A percentile compares a stretch with the other conserved stretches of the same genome.
Evolutionary conservation across 2,113 vertebrate genomes (phyloP).

Genomic region (Hydrolagus affinis): DNA sequence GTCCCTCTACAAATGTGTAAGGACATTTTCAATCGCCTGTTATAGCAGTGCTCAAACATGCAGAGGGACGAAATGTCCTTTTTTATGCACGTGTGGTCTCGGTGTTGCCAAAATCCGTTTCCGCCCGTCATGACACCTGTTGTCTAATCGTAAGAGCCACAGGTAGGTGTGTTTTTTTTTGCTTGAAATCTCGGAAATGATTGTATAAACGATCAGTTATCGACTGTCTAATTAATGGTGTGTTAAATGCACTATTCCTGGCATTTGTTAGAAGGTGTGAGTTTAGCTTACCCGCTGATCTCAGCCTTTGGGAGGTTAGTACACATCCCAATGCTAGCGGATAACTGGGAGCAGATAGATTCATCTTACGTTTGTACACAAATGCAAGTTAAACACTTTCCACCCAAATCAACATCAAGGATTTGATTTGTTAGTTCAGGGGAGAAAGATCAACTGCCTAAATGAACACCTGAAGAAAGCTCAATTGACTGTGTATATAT

Average conservation of each 20-base stretch:
- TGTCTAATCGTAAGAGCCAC: background rate
- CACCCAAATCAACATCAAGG: too few relatives aligned
- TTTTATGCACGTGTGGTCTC: background rate
- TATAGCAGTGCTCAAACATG: background rate
- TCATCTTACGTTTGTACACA: too few relatives aligned
- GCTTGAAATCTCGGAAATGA: background rate
- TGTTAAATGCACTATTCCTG: background rate
- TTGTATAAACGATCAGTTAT: background rate
- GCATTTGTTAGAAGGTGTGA: background rate
- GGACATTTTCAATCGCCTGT: background rate
- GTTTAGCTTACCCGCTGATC: background rate
- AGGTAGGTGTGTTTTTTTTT: background rate
- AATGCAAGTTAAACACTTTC: too few relatives aligned
- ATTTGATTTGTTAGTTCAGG: too few relatives aligned
- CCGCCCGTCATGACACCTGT: background rate
- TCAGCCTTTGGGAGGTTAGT: background rate
- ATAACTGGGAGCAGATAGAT: background rate
- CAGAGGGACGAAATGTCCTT: background rate
- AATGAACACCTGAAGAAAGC: too few relatives aligned
- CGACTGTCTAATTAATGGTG: background rate
- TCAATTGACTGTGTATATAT: too few relatives aligned
- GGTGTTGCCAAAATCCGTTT: background rate
- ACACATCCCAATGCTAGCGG: background rate
- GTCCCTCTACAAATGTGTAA: background rate
- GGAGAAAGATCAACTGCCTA: too few relatives aligned